Percentiles rank a stretch among this genome's conserved stretches.
Conservation (phyloP, 2,113 vertebrate species). For the Opisthocomus hoazin region DNA sequence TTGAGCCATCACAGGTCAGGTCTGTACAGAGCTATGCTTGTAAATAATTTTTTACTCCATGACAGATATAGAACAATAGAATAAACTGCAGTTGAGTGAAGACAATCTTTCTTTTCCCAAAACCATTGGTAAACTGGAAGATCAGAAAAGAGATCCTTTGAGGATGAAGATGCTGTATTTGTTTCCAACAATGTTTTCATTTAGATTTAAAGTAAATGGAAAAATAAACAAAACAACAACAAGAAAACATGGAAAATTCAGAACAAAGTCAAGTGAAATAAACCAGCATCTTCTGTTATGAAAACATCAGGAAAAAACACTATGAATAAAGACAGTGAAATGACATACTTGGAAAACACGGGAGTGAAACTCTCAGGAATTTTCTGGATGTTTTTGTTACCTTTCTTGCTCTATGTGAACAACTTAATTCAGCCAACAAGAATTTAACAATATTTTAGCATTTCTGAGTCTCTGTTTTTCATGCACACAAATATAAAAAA, state of each 20-base stretch:
- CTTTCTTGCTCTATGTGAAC: background rate
- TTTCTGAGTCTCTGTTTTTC: background rate
- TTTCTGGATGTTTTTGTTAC: background rate
- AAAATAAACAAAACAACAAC: background rate
- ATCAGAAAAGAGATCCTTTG: background rate
- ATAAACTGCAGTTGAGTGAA: background rate
- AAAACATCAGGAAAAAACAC: background rate
- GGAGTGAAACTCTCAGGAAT: background rate
- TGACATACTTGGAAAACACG: background rate
- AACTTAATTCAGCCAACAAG: background rate
- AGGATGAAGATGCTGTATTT: background rate
- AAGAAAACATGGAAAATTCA: background rate
- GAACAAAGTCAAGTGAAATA: background rate
- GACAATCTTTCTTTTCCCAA: background rate
- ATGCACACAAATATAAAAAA: background rate
- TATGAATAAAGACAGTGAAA: background rate
- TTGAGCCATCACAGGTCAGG: background rate
- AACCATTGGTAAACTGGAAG: background rate
- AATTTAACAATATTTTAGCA: background rate
- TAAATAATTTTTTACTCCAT: background rate
- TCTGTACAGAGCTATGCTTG: background rate
- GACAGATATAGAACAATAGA: background rate
- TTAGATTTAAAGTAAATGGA: background rate
- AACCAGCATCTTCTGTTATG: background rate
- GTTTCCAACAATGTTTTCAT: background rate